Conservation (phyloP, 2,797 vertebrate genomes). For the Poeciliopsis presidionis region DNA sequence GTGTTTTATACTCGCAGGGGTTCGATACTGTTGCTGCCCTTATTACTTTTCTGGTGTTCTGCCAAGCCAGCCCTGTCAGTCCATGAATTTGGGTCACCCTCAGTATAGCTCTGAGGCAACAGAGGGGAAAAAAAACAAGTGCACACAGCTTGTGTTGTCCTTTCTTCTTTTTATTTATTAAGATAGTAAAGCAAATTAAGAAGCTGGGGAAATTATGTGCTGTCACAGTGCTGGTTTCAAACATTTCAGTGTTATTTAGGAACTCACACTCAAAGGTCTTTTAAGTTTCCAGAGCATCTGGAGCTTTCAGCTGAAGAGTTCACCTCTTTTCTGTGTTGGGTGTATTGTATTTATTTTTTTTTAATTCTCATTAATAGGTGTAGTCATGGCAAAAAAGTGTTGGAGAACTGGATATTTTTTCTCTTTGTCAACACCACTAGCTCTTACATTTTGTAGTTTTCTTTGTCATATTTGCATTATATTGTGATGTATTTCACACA, state of each 20-base stretch:
- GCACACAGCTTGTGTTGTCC: constrained; percentile 26
- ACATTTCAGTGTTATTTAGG: not conserved
- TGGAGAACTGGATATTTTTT: not conserved
- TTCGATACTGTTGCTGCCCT: constrained; percentile 68
- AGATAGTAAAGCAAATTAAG: constrained; percentile 22
- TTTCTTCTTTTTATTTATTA: constrained; percentile 23
- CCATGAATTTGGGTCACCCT: constrained; percentile 74
- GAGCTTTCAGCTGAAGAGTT: not conserved
- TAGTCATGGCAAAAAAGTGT: not conserved
- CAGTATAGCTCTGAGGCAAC: constrained; percentile 46
- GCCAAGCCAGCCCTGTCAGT: constrained; percentile 70
- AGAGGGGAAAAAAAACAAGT: constrained; percentile 32
- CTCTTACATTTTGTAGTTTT: not conserved
- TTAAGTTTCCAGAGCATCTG: not conserved
- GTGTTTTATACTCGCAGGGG: constrained; percentile 57
- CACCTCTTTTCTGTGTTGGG: not conserved
- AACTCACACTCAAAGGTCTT: constrained; percentile 5
- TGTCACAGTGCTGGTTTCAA: constrained; percentile 8
- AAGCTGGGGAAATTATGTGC: not conserved
- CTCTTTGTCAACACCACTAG: not conserved
- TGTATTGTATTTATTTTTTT: not conserved
- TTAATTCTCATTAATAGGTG: not conserved
- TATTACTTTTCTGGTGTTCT: constrained; percentile 73
- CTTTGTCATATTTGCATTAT: not conserved
- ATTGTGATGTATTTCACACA: not conserved